Evolutionary conservation across 2,888 invertebrate species (phyloP), one percentile per base, ranked within the genome.

Genomic region (Lithophane ornitopus): DNA sequence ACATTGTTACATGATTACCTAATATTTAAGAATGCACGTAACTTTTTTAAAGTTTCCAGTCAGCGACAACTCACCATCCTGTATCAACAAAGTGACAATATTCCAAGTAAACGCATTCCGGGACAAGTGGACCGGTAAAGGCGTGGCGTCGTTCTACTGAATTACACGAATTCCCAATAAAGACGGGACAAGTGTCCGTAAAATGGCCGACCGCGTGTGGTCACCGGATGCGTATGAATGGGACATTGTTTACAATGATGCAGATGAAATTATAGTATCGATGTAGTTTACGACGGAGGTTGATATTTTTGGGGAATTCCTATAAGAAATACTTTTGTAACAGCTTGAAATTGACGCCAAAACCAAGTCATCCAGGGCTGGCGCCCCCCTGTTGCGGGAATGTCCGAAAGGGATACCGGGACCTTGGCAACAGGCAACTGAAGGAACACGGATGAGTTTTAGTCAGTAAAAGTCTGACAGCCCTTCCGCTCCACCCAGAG

Each of bases 111-210:
- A 90, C 87, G 56, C 89, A 90, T 94, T 89, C 83, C 75, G 70
- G 85, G 89, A 89, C 90, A 89, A 84, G 80, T 87, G 85, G 78
- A 88, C 86, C 87, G 88, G 86, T 54, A 63, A 78, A 84, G 92
- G 91, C 92, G 91, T 82, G 72, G 75, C 76, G 87, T 85, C 89
- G 92, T 92, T 93, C 89, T 88, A 89, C 90, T 87, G 92, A 93
- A 94, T 94, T 91, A 92, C 92, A 86, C 92, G 93, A 92, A 92
- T 94, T 94, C 91, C 88, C 85, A 86, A 93, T 93, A 94, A 91
- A 91, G 82, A 80, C 84, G 82, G 84, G 87, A 87, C 88, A 91
- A 92, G 89, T 92, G 92, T 94, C 92, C 91, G 90, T 92, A 90
- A 91, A 91, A 91, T 87, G 80, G 85, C 76, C 81, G 78, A 63